Evolutionary conservation across 1,140 invertebrate species (phyloP), one percentile per base, ranked within the genome.

Genomic region (Heliconius himera): DNA sequence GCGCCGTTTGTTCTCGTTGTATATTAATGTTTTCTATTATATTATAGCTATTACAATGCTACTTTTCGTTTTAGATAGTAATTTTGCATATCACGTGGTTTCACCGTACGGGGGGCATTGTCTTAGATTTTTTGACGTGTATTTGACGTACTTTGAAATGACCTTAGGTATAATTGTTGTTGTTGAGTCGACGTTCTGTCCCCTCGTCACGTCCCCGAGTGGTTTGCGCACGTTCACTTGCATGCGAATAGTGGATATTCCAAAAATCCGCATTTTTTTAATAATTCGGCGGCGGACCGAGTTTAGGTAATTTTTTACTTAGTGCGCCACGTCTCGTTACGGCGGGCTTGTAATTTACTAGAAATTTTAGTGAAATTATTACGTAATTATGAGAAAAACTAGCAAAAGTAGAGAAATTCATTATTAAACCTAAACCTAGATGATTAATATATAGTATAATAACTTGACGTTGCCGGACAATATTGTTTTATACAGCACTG

Each of bases 331-430:
- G 70, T 26, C 70, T 72, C 36, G 33, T 72, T 72, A 54, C 29
- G 70, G 77, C 73, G 81, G 80, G 84, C 83, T 87, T 89, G 90
- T 90, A 89, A 90, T 89, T 87, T 90, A 73, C 60, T 91, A 91
- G 90, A 83, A 87, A 86, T 89, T 83, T 84, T 94, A 94, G 92
- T 91, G 85, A 93, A 93, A 92, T 93, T 92, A 92, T 89, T 87
- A 90, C 85, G 87, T 87, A 85, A 88, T 84, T 84, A 83, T 81
- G 81, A 86, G 86, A 87, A 86, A 89, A 66, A 60, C 54, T 93
- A 93, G 89, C 86, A 84, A 89, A 88, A 87, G 91, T 94, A 94
- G 92, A 85, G 89, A 90, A 93, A 94, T 94, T 94, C 86, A 91
- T 88, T 85, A 87, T 86, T 49, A 88, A 92, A 87, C 89, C 90